Evolutionary conservation across 1,140 invertebrate species (phyloP).

Genomic region (Cyphomyrmex costatus): DNA sequence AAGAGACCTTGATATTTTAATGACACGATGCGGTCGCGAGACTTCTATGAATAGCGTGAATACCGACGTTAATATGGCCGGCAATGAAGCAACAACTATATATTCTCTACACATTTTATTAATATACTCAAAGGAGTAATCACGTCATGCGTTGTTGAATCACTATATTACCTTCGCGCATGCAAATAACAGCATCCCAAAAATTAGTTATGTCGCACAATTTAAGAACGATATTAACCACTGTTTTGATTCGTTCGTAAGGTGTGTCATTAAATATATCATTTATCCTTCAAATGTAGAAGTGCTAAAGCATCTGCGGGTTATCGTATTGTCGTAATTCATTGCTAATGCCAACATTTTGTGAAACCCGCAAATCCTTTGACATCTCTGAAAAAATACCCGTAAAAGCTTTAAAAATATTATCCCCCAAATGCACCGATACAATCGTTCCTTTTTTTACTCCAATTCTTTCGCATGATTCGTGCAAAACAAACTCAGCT

Average conservation of each 20-base stretch:
- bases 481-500: background rate
- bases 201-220: background rate
- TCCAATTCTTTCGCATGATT: conserved; percentile 1
- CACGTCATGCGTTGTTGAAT: background rate
- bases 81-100: conserved; percentile 23
- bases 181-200: background rate
- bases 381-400: no score
- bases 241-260: background rate
- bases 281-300: background rate
- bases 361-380: no score
- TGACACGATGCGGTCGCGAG: background rate
- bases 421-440: background rate
- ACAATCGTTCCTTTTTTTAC: background rate
- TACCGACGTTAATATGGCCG: conserved; percentile 16
- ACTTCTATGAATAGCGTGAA: conserved; percentile 38
- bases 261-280: background rate
- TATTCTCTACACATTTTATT: conserved; percentile 1
- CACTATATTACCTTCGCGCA: background rate
- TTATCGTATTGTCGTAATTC: no score
- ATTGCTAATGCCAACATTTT: no score
- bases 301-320: no score
- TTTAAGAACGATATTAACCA: conserved; percentile 18
- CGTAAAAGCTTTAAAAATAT: no score
- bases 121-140: conserved; percentile 9
- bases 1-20: conserved; percentile 33